Conservation (phyloP, 2,797 vertebrate species). For the Oophaga sylvatica region DNA sequence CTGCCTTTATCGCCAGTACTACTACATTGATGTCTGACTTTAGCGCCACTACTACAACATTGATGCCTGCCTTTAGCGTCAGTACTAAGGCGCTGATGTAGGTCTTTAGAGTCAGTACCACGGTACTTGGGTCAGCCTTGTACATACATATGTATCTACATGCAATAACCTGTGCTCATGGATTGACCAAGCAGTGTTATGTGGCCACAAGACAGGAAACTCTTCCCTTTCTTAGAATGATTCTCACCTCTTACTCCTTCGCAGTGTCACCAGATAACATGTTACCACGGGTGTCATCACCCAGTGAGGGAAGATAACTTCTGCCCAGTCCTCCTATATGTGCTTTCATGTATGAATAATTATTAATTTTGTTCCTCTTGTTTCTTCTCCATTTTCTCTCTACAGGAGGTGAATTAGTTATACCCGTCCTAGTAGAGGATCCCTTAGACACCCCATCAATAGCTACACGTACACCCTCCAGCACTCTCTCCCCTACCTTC, state of each 20-base stretch:
- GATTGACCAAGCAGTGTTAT: background rate
- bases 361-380: conserved; percentile 46
- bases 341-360: background rate
- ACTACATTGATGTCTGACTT: too few relatives aligned
- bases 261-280: too few relatives aligned
- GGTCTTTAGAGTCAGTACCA: too few relatives aligned
- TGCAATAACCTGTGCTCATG: background rate
- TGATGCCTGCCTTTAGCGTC: too few relatives aligned
- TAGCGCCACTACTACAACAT: too few relatives aligned
- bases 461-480: conserved; percentile 96
- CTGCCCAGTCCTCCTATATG: background rate
- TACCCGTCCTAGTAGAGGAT: conserved; percentile 97
- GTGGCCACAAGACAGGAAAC: background rate
- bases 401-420: conserved; percentile 99
- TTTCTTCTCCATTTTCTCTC: conserved; percentile 70
- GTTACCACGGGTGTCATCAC: background rate
- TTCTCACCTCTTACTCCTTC: too few relatives aligned
- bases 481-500: conserved; percentile 93
- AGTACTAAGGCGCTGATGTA: too few relatives aligned
- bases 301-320: background rate
- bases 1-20: too few relatives aligned
- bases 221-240: background rate
- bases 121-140: too few relatives aligned
- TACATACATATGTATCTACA: too few relatives aligned
- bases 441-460: conserved; percentile 97